A percentile compares a stretch with the other conserved stretches of the same genome.
These are phyloP conservation scores for Eueremaeus valkanovi DNA, from an alignment of 2,888 invertebrate species.

Conservation along the genomic window DNA sequence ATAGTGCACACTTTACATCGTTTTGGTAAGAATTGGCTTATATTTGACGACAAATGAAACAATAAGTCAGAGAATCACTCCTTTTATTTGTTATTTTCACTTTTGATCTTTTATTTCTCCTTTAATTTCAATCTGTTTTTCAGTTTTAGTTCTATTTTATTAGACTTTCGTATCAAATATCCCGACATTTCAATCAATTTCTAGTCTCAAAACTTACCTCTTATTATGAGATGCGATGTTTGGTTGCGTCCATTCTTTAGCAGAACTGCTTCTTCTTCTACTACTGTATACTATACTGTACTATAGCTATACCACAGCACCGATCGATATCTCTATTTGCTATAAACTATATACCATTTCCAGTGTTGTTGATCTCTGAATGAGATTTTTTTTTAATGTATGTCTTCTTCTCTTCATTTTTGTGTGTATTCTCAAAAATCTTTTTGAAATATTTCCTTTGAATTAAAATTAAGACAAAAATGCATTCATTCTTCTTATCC, in stretches of 20 bases:
- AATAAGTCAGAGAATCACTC: neutral
- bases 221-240: neutral
- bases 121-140: neutral
- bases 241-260: neutral
- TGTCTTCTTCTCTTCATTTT: neutral
- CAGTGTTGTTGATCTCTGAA: conserved; percentile 10
- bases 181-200: neutral
- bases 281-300: neutral
- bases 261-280: neutral
- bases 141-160: neutral
- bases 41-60: too few relatives aligned
- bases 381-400: neutral
- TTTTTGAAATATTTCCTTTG: neutral
- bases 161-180: neutral
- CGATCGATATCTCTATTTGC: neutral
- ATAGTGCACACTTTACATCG: neutral
- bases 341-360: neutral
- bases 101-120: neutral
- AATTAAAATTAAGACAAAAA: too few relatives aligned
- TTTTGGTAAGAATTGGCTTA: conserved; percentile 15
- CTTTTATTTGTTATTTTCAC: neutral
- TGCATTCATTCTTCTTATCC: too few relatives aligned
- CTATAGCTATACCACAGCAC: neutral
- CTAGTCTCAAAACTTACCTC: neutral
- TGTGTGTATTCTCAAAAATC: neutral